Evolutionary conservation across 1,140 invertebrate species (phyloP), one percentile per base, ranked within the genome.

Genomic region (Paracyclopina nana): DNA sequence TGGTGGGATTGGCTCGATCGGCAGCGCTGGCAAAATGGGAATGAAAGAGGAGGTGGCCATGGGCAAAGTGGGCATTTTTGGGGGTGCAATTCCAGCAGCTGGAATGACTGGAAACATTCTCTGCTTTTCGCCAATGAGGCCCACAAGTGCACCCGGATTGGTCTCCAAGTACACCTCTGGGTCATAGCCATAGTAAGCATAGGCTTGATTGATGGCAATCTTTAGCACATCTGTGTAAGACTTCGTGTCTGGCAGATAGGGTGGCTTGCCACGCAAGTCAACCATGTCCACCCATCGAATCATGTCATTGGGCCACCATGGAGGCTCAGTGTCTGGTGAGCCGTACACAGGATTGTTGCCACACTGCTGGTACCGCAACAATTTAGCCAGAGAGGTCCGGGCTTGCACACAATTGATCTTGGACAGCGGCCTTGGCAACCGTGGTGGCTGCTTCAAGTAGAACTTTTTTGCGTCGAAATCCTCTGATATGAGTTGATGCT

Each of bases 261-360:
- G 50, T n/a, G 50, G 50, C 18, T 38, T 50, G 4, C 50, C 50
- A 12, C 50, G n/a, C 11, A 52, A 38, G 14, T 52, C 50, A 1
- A 52, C 50, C 50, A 52, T 52, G 27, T 52, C 50, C n/a, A 52
- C 24, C 48, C 50, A 52, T 50, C 50, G 31, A 5, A 52, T 52
- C 6, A 30, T 43, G 18, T 52, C 50, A 29, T 52, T 38, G 8
- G 50, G 50, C 50, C 50, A 52, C 50, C 50, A 52, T 24, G 50
- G 50, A 27, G 50, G 50, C 20, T 38, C n/a, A 8, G 50, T 52
- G 2, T 42, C 38, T 1, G 50, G 50, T 26, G 31, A 40, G 14
- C 50, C 50, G 22, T 52, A 52, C 25, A 44, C 41, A 20, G 50
- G 50, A 43, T 52, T 52, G 27, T 52, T 52, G 2, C 50, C 50